Evolutionary conservation across 1,140 invertebrate genomes (phyloP), one percentile per base, ranked within the genome.

Genomic region (Bemisia tabaci): DNA sequence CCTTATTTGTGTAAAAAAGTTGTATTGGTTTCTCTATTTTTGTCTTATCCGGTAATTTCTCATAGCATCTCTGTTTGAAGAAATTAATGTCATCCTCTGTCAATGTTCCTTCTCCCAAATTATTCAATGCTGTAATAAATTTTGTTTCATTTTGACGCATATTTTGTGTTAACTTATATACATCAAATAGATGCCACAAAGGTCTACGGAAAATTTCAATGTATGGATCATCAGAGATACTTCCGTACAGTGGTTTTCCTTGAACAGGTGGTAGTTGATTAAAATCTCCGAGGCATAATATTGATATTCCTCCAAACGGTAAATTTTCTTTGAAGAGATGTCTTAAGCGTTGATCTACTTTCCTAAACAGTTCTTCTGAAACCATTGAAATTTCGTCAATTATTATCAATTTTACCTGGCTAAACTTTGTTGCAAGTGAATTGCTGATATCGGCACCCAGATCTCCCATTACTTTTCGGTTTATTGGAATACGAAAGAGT

Each of bases 371-470:
- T 58, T 33, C 26, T 17, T n/a, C 26, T n/a, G 59, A 64, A 12
- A 33, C 24, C 67, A 70, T 70, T 2, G 64, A 66, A 17, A 70
- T 64, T 65, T 70, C 69, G 62, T 70, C 69, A 9, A 69, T 69
- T 1, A 70, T 69, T 2, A 67, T n/a, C 22, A 69, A 26, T 64
- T 70, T 66, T 22, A 68, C 26, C n/a, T 65, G 60, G 33, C 22
- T 21, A 21, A 63, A 63, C 21, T 62, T 21, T 27, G 25, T 22
- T 12, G 21, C 12, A 1, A 67, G 1, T 2, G 59, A 62, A 27
- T 67, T 67, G 1, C 22, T 2, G 2, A 26, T 39, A 22, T 26
- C 48, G 33, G 17, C 25, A 59, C 24, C 65, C 22, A 65, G 59
- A 23, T 24, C 23, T 23, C 2, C 2, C 2, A 17, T 17, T 48